Percentiles rank a stretch among this genome's conserved stretches.
Conservation (phyloP, 2,888 invertebrate genomes). For the Nemotelus pantherinus region DNA sequence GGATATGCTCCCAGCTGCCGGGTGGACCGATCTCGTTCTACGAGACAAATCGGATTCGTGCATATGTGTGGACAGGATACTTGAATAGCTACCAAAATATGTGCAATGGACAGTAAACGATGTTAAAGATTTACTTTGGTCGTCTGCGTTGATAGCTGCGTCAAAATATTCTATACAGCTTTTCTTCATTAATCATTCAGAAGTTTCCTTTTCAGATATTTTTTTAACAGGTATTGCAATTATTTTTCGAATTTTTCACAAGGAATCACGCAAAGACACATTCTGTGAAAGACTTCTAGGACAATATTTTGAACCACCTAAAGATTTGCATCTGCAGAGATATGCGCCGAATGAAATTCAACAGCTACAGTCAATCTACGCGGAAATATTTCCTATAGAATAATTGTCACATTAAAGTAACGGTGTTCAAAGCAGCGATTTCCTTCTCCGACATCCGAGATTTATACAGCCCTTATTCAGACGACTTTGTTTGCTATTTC, state of each 20-base stretch:
- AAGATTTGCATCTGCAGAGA: too few species aligned
- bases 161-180: too few species aligned
- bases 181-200: too few species aligned
- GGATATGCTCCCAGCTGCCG: conserved; percentile 32
- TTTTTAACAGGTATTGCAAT: too few species aligned
- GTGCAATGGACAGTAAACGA: conserved; percentile 14
- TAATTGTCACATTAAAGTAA: background rate
- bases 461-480: conserved; percentile 45
- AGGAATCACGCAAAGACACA: too few species aligned
- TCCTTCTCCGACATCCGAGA: conserved; percentile 22
- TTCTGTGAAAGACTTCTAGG: too few species aligned
- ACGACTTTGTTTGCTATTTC: conserved; percentile 30
- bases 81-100: background rate
- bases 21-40: conserved; percentile 19
- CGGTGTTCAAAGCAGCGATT: conserved; percentile 43
- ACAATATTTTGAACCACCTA: too few species aligned
- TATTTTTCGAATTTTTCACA: too few species aligned
- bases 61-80: background rate
- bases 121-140: conserved; percentile 24
- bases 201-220: too few species aligned
- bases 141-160: background rate
- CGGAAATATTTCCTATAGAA: background rate
- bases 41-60: background rate
- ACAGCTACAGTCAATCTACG: background rate
- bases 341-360: too few species aligned